phyloP scores from a whole-genome alignment of 2,888 invertebrate species.

The Agrypnus murinus region DNA sequence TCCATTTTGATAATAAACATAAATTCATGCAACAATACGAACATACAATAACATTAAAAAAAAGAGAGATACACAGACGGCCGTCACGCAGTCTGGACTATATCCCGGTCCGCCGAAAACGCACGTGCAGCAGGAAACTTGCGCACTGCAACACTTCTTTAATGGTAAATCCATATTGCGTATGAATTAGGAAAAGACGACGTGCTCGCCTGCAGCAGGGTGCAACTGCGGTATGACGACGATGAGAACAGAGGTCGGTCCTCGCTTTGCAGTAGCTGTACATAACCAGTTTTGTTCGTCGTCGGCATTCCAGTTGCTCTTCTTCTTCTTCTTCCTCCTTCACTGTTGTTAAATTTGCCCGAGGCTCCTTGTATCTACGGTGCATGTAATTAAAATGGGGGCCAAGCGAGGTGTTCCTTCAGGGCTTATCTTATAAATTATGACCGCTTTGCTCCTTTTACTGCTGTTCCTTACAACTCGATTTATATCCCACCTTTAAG shows the following conservation, averaged over 20 bases:
- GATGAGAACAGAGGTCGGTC: slow-evolving; percentile 13
- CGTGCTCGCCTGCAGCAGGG: slow-evolving; percentile 40
- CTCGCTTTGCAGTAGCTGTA: slow-evolving; percentile 37
- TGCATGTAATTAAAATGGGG: slow-evolving; percentile 54
- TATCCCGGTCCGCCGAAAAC: slow-evolving; percentile 50
- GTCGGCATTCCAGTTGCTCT: slow-evolving; percentile 18
- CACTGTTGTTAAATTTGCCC: slow-evolving; percentile 48
- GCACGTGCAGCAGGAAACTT: slow-evolving; percentile 63
- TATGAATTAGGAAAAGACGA: slow-evolving; percentile 33
- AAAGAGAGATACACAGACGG: slow-evolving; percentile 29
- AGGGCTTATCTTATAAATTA: slow-evolving; percentile 51
- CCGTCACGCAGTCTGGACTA: slow-evolving; percentile 51
- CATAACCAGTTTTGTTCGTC: slow-evolving; percentile 25
- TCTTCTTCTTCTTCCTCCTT: slow-evolving; percentile 12
- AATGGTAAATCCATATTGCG: slow-evolving; percentile 68
- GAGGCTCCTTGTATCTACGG: slow-evolving; percentile 45
- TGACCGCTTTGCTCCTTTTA: slow-evolving; percentile 38
- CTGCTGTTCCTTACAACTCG: slow-evolving; percentile 29
- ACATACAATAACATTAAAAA: slow-evolving; percentile 17
- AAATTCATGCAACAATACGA: slow-evolving; percentile 31
- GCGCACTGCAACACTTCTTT: slow-evolving; percentile 61
- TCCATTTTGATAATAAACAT: slow-evolving; percentile 30
- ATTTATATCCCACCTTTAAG: slow-evolving; percentile 29
- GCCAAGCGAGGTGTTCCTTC: slow-evolving; percentile 44
- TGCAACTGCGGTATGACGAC: slow-evolving; percentile 14